These are phyloP conservation scores for Barnardius zonarius DNA, from an alignment of 2,113 vertebrate species.

Conservation along the genomic window DNA sequence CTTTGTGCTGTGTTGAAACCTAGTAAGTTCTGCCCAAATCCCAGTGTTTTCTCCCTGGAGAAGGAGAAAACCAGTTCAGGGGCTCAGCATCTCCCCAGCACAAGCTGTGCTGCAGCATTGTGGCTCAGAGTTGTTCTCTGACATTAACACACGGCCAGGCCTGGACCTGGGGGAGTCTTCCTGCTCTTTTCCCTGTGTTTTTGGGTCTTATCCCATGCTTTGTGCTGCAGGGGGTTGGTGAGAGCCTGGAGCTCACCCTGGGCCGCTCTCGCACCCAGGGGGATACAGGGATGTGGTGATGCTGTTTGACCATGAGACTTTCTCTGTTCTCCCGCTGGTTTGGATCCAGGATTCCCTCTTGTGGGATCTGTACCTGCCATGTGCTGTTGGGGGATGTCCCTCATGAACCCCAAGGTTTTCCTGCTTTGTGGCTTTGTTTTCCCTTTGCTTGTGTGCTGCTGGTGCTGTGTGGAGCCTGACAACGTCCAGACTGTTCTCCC, in stretches of 20 bases:
- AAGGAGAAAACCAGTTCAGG: not conserved
- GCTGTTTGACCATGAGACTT: not conserved
- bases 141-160: not conserved
- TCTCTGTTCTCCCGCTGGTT: not conserved
- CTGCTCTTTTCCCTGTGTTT: not conserved
- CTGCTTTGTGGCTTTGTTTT: not conserved
- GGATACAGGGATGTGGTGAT: not conserved
- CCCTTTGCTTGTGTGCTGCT: not conserved
- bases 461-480: not conserved
- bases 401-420: not conserved
- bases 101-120: not conserved
- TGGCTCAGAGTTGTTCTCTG: not conserved
- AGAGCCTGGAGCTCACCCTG: not conserved
- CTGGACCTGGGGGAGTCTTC: not conserved
- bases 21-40: not conserved
- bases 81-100: not conserved
- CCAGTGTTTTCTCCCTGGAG: not conserved
- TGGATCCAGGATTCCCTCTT: not conserved
- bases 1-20: not conserved
- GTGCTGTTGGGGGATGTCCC: not conserved
- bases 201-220: not conserved
- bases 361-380: fast-evolving
- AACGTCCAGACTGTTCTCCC: not conserved
- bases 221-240: not conserved
- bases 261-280: not conserved